Conservation (phyloP, 2,113 vertebrate genomes). For the Etheostoma cragini region DNA sequence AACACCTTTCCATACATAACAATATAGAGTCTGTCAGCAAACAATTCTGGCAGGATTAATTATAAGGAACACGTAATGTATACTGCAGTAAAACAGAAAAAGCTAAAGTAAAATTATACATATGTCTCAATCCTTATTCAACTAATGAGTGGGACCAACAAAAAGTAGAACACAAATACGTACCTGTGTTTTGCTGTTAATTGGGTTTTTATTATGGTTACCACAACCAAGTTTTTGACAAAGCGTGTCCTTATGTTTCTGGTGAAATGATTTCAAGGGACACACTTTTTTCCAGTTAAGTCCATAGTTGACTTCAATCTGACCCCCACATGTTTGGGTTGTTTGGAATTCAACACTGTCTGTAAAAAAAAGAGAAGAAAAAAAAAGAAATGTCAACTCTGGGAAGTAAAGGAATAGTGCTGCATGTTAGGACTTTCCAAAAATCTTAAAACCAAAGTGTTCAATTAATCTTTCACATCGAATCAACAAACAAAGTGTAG, state of each 20-base stretch:
- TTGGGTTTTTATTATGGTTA: accelerated
- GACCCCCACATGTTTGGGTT: constrained; percentile 54
- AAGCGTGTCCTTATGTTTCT: accelerated
- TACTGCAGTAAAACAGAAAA: background rate
- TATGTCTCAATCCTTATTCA: background rate
- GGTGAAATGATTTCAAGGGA: accelerated
- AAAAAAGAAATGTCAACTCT: background rate
- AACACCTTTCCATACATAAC: background rate
- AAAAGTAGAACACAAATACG: background rate
- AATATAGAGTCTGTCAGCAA: background rate
- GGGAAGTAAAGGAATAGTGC: background rate
- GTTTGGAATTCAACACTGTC: background rate
- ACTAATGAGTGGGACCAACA: background rate
- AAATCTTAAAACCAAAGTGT: background rate
- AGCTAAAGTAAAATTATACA: no score
- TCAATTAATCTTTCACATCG: no score
- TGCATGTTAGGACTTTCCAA: background rate
- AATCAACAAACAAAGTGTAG: background rate
- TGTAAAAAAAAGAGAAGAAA: constrained; percentile 29
- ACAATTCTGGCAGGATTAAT: background rate
- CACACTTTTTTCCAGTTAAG: constrained; percentile 30
- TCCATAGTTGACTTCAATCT: constrained; percentile 23
- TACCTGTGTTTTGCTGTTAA: accelerated
- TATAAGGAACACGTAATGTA: background rate
- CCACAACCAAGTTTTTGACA: background rate